phyloP scores from a whole-genome alignment of 2,888 invertebrate genomes.

The Meliscaeva auricollis region DNA sequence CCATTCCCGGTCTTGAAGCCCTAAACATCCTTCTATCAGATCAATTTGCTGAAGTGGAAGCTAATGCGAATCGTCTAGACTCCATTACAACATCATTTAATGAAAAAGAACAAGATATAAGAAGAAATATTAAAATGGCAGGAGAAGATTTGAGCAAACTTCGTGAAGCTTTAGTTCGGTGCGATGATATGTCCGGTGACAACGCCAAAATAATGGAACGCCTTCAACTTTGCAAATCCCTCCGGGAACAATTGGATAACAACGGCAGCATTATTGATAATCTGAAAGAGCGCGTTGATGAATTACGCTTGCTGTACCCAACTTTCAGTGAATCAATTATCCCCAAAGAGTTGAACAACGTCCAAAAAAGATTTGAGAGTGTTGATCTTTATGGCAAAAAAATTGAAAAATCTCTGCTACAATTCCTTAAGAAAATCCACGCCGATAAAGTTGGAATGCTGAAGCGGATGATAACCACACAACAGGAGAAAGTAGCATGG shows the following conservation, averaged over 20 bases:
- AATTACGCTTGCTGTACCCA: slow-evolving; percentile 90
- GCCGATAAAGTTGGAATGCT: slow-evolving; percentile 93
- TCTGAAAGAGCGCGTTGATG: slow-evolving; percentile 88
- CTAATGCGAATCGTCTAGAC: slow-evolving; percentile 90
- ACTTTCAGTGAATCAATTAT: slow-evolving; percentile 91
- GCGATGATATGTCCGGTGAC: slow-evolving; percentile 95
- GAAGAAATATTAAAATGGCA: slow-evolving; percentile 89
- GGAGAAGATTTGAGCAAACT: slow-evolving; percentile 90
- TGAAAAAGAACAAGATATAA: slow-evolving; percentile 90
- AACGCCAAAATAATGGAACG: slow-evolving; percentile 93
- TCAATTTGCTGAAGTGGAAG: slow-evolving; percentile 90
- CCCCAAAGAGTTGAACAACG: slow-evolving; percentile 91
- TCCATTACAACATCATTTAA: slow-evolving; percentile 89
- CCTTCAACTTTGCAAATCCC: slow-evolving; percentile 89
- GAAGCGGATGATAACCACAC: slow-evolving; percentile 91
- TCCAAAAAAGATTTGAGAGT: slow-evolving; percentile 93
- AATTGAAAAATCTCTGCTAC: slow-evolving; percentile 90
- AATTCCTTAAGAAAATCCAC: slow-evolving; percentile 94
- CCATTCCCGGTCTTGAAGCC: slow-evolving; percentile 88
- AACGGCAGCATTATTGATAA: slow-evolving; percentile 89
- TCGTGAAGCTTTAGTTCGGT: slow-evolving; percentile 93
- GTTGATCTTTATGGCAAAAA: slow-evolving; percentile 92
- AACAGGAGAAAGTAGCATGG: slow-evolving; percentile 95
- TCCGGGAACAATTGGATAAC: slow-evolving; percentile 89
- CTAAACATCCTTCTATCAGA: slow-evolving; percentile 89